Percentiles rank a stretch among this genome's conserved stretches.
phyloP scores from a whole-genome alignment of 2,113 vertebrate species.

The Fulica atra region DNA sequence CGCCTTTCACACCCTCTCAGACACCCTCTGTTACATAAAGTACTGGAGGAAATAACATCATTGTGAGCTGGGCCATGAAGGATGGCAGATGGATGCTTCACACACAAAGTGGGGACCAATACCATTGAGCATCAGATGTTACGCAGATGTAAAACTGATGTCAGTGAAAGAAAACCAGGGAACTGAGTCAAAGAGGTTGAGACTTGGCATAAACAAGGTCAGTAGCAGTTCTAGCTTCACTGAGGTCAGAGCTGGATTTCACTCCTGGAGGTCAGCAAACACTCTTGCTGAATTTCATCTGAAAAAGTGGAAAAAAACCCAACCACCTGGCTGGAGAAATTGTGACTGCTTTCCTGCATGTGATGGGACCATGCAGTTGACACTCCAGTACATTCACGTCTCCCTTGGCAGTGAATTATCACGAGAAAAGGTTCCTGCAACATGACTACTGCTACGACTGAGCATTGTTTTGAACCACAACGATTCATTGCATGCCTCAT shows the following conservation, averaged over 20 bases:
- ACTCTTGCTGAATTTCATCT: not conserved
- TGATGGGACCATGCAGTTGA: not conserved
- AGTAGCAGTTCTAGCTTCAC: not conserved
- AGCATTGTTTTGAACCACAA: not conserved
- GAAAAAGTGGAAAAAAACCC: fast-evolving
- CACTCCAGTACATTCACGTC: not conserved
- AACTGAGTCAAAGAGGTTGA: not conserved
- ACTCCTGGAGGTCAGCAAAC: not conserved
- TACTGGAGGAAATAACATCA: not conserved
- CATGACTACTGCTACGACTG: not conserved
- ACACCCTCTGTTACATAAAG: not conserved
- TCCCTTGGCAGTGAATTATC: not conserved
- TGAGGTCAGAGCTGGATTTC: not conserved
- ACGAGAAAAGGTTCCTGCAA: not conserved
- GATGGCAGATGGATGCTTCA: not conserved
- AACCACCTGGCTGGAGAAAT: not conserved
- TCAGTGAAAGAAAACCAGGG: not conserved
- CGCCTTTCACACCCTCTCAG: not conserved
- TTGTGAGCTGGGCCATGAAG: not conserved
- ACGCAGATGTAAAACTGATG: not conserved
- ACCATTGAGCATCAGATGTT: not conserved
- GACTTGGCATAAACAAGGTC: not conserved
- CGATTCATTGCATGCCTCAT: not conserved
- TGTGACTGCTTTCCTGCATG: not conserved
- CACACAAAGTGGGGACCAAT: not conserved